A percentile compares a stretch with the other conserved stretches of the same genome.
These are phyloP conservation scores for Octopus sinensis DNA, from an alignment of 1,140 invertebrate species.

Conservation along the genomic window DNA sequence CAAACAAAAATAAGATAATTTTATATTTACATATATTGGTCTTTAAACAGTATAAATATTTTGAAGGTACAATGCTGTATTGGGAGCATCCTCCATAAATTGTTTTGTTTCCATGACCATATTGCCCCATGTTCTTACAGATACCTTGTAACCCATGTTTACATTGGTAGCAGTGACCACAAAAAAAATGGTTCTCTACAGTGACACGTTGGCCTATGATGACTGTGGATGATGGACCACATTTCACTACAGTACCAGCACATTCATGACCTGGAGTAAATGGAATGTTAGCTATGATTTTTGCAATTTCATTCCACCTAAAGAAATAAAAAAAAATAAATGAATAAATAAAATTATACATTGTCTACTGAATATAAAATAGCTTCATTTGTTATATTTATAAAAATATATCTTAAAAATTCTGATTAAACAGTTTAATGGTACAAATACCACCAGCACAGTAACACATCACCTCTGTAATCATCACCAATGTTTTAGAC, in stretches of 20 bases:
- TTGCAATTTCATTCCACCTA: constrained; percentile 46
- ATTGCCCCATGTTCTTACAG: constrained; percentile 50
- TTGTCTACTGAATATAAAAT: no score
- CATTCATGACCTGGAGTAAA: constrained; percentile 52
- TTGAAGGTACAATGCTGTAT: constrained; percentile 46
- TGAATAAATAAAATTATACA: no score
- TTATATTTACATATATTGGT: no score
- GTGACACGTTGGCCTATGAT: constrained; percentile 42
- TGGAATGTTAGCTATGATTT: constrained; percentile 46
- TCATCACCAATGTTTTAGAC: no score
- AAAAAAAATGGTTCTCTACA: constrained; percentile 52
- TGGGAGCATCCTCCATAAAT: constrained; percentile 48
- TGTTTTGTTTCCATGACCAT: constrained; percentile 49
- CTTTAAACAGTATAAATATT: constrained; percentile 42
- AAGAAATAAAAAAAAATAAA: no score
- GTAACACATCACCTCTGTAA: no score
- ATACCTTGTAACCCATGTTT: constrained; percentile 42
- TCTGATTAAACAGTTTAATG: no score
- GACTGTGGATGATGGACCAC: constrained; percentile 38
- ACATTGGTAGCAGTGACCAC: constrained; percentile 49
- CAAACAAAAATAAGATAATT: no score
- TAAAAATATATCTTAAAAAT: no score
- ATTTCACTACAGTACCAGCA: constrained; percentile 50
- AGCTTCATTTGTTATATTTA: no score
- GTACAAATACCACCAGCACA: no score